Evolutionary conservation across 2,888 invertebrate species (phyloP).

Genomic region (Halictus quadricinctus): DNA sequence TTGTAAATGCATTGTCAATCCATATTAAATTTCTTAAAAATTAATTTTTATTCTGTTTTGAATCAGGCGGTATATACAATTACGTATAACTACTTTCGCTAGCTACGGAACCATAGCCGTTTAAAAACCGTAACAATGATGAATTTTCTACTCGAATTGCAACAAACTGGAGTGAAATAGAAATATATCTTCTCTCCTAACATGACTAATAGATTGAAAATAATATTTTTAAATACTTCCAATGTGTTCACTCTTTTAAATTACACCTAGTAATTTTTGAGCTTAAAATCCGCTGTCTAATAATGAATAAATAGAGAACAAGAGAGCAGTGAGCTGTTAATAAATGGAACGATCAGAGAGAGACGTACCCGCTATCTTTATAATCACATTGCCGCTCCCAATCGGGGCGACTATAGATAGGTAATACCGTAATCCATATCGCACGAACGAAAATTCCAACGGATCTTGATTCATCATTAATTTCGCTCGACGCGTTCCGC

Average conservation of each 20-base stretch:
- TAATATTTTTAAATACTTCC: no score
- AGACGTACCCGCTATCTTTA: neutral
- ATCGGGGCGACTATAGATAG: neutral
- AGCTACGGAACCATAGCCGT: no score
- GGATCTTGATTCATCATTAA: neutral
- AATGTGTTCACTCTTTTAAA: neutral
- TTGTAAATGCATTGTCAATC: no score
- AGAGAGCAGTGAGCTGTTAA: neutral
- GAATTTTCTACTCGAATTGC: no score
- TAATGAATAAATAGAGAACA: neutral
- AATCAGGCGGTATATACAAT: no score
- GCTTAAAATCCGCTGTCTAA: neutral
- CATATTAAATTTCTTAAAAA: no score
- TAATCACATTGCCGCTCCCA: neutral
- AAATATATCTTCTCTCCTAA: no score
- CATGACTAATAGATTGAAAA: no score
- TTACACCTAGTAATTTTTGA: neutral
- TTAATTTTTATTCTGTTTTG: no score
- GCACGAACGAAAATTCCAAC: neutral
- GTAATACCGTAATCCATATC: constrained; percentile 2
- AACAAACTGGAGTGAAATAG: no score
- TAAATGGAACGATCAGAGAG: neutral
- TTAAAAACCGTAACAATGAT: no score
- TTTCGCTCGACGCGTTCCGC: neutral
- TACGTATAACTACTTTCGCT: no score